A percentile compares a stretch with the other conserved stretches of the same genome.
Conservation (phyloP, 2,888 invertebrate genomes). For the Sphinx pinastri region DNA sequence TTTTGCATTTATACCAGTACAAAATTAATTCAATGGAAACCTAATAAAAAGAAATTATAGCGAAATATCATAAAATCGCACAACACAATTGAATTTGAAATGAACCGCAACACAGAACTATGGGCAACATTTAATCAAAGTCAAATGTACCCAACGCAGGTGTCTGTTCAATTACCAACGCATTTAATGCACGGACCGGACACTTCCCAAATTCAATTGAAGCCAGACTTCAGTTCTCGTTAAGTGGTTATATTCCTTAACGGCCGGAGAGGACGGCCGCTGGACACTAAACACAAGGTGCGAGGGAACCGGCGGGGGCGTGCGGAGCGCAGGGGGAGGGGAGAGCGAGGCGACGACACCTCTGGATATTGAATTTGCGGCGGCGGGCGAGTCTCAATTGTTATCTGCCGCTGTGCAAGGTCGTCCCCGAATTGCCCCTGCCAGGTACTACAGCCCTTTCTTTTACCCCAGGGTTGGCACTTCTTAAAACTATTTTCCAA, state of each 20-base stretch:
- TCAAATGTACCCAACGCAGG: slow-evolving; percentile 22
- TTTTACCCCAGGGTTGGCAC: slow-evolving; percentile 65
- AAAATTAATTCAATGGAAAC: neutral
- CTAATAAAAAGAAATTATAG: neutral
- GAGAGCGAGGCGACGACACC: slow-evolving; percentile 66
- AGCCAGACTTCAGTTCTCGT: slow-evolving; percentile 77
- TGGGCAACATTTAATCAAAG: slow-evolving; percentile 7
- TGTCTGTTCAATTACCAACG: slow-evolving; percentile 31
- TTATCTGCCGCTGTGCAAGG: slow-evolving; percentile 81
- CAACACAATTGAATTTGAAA: neutral
- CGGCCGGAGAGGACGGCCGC: slow-evolving; percentile 48
- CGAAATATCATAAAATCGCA: neutral
- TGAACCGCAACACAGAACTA: neutral
- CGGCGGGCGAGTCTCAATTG: slow-evolving; percentile 76
- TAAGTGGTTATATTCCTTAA: slow-evolving; percentile 76
- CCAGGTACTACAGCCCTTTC: slow-evolving; percentile 77
- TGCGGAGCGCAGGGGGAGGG: slow-evolving; percentile 44
- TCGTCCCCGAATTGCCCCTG: slow-evolving; percentile 63
- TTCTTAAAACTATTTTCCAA: neutral
- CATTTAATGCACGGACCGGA: slow-evolving; percentile 57
- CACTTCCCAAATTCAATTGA: slow-evolving; percentile 73
- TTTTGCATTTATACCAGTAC: neutral
- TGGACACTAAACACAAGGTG: slow-evolving; percentile 74
- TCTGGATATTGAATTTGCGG: slow-evolving; percentile 82
- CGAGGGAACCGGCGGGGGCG: slow-evolving; percentile 38